Conservation (phyloP, 1,140 invertebrate genomes). For the Batillaria attramentaria region DNA sequence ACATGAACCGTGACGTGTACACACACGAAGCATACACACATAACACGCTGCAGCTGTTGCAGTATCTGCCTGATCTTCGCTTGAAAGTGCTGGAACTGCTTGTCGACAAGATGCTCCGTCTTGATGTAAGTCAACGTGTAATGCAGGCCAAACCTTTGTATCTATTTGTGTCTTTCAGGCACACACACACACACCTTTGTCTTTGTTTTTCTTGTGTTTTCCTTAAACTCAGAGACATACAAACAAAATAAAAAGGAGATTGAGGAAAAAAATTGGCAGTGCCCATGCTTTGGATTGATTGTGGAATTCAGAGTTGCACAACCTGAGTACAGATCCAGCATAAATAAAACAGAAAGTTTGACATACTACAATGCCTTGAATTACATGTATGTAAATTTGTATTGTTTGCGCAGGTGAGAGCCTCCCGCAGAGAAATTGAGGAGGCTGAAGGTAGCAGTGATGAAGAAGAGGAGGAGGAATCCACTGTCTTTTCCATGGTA, state of each 20-base stretch:
- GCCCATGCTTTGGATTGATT: too few species aligned
- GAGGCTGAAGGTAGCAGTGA: conserved; percentile 25
- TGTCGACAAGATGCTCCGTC: conserved; percentile 79
- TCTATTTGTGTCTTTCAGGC: neutral
- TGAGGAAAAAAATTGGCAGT: too few species aligned
- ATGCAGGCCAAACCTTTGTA: too few species aligned
- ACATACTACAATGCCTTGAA: too few species aligned
- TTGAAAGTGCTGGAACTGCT: conserved; percentile 78
- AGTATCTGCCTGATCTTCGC: conserved; percentile 78
- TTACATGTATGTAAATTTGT: neutral
- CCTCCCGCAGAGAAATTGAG: conserved; percentile 24
- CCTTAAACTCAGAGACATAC: too few species aligned
- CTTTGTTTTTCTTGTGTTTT: neutral
- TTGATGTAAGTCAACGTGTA: conserved; percentile 79
- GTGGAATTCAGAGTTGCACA: too few species aligned
- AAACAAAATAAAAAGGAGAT: too few species aligned
- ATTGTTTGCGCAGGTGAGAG: conserved; percentile 24
- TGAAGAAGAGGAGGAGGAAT: conserved; percentile 9
- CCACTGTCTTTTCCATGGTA: neutral
- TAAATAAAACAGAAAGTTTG: too few species aligned
- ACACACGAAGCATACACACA: conserved; percentile 77
- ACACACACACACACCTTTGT: neutral
- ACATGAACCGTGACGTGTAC: conserved; percentile 75
- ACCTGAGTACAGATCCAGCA: too few species aligned
- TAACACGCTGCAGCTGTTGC: conserved; percentile 78